phyloP scores from a whole-genome alignment of 2,113 vertebrate species.

The Corythornis cristatus region DNA sequence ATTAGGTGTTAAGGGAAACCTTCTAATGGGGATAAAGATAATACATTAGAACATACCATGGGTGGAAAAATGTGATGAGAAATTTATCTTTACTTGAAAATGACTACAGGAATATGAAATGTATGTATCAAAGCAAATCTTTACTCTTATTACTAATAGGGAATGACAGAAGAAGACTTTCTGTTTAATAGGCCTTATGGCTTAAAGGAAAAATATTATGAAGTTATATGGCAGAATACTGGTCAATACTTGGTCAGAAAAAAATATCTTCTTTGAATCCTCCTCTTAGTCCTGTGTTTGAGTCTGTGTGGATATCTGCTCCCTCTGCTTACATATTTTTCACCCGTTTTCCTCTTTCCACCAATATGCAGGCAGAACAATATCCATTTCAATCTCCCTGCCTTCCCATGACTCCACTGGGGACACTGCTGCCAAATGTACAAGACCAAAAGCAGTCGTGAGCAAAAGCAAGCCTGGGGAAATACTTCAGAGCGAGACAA shows the following conservation, averaged over 20 bases:
- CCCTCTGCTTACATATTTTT: not conserved
- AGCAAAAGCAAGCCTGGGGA: not conserved
- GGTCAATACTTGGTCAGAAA: not conserved
- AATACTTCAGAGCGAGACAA: not conserved
- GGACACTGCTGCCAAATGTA: not conserved
- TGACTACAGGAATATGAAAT: not conserved
- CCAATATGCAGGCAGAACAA: not conserved
- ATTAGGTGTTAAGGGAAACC: conserved; percentile 27
- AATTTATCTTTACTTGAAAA: conserved; percentile 52
- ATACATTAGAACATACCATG: not conserved
- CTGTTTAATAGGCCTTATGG: not conserved
- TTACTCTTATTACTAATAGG: not conserved
- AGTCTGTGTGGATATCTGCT: not conserved
- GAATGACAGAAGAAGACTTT: not conserved
- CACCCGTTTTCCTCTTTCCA: not conserved
- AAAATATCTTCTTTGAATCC: not conserved
- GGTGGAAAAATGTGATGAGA: not conserved
- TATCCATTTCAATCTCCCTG: not conserved
- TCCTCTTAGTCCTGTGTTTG: not conserved
- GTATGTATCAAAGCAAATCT: not conserved
- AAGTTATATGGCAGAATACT: not conserved
- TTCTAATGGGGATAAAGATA: conserved; percentile 25
- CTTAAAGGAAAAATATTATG: no score
- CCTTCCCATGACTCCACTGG: not conserved
- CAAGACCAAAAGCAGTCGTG: not conserved